phyloP scores from a whole-genome alignment of 2,797 vertebrate genomes.

The Darevskia mixta region DNA sequence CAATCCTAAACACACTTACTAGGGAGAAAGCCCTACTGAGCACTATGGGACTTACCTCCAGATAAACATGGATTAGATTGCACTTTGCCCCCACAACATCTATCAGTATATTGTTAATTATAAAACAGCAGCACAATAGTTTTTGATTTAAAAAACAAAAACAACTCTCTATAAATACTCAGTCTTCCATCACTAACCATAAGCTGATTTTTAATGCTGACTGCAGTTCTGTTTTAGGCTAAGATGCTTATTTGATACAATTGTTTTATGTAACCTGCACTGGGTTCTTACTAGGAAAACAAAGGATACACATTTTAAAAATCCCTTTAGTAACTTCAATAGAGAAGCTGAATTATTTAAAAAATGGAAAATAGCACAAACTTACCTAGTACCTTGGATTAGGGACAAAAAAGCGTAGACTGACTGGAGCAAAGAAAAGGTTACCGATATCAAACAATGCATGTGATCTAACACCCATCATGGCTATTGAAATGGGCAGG shows the following conservation, averaged over 20 bases:
- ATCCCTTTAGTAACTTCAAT: not conserved
- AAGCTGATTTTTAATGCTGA: not conserved
- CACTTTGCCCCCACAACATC: not conserved
- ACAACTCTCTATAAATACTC: not conserved
- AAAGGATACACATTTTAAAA: not conserved
- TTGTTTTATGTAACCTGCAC: not conserved
- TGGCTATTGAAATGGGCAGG: not conserved
- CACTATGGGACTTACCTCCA: not conserved
- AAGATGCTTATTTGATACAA: not conserved
- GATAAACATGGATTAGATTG: too few species aligned
- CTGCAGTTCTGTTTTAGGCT: not conserved
- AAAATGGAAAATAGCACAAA: not conserved
- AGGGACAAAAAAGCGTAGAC: not conserved
- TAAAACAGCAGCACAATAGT: too few species aligned
- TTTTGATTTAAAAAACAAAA: too few species aligned
- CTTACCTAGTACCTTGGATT: constrained; percentile 11
- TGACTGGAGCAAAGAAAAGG: not conserved
- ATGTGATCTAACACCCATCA: constrained; percentile 1
- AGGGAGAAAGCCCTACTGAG: not conserved
- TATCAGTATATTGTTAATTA: too few species aligned
- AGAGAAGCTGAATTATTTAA: not conserved
- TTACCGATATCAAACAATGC: not conserved
- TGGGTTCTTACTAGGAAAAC: not conserved
- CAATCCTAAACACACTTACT: not conserved
- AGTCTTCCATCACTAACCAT: not conserved